Conservation (phyloP, 2,888 invertebrate species). For the Carcina quercana region DNA sequence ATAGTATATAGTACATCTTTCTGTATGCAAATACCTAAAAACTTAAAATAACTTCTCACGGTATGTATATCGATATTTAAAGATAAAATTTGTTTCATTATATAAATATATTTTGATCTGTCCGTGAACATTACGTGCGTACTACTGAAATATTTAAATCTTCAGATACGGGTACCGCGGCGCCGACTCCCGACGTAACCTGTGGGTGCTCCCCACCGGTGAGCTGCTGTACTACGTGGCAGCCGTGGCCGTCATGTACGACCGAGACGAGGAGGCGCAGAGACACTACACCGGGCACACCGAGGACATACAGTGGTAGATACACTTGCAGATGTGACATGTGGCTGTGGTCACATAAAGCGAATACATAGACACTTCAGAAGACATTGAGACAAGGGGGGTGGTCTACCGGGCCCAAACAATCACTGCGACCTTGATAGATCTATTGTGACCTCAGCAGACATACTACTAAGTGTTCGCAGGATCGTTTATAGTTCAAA, state of each 20-base stretch:
- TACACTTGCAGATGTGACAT: not conserved
- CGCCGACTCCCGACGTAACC: conserved; percentile 89
- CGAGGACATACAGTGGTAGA: conserved; percentile 93
- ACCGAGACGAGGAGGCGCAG: conserved; percentile 90
- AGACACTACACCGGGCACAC: conserved; percentile 94
- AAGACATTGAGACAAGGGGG: not conserved
- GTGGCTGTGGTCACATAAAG: not conserved
- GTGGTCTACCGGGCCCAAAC: not conserved
- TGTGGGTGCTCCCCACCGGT: conserved; percentile 95
- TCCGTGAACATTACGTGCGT: too few species aligned
- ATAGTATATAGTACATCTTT: too few species aligned
- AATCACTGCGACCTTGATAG: not conserved
- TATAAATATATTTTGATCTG: too few species aligned
- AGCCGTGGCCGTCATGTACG: conserved; percentile 91
- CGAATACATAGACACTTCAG: not conserved
- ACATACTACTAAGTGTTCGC: too few species aligned
- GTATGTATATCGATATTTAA: too few species aligned
- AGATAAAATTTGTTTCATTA: too few species aligned
- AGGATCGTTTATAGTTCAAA: too few species aligned
- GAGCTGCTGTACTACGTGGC: conserved; percentile 96
- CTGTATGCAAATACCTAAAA: too few species aligned
- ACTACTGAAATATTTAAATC: too few species aligned
- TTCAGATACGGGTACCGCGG: conserved; percentile 96
- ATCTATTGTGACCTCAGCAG: not conserved
- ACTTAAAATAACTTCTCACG: too few species aligned